phyloP scores from a whole-genome alignment of 2,113 vertebrate genomes.

The Sigmodon hispidus region DNA sequence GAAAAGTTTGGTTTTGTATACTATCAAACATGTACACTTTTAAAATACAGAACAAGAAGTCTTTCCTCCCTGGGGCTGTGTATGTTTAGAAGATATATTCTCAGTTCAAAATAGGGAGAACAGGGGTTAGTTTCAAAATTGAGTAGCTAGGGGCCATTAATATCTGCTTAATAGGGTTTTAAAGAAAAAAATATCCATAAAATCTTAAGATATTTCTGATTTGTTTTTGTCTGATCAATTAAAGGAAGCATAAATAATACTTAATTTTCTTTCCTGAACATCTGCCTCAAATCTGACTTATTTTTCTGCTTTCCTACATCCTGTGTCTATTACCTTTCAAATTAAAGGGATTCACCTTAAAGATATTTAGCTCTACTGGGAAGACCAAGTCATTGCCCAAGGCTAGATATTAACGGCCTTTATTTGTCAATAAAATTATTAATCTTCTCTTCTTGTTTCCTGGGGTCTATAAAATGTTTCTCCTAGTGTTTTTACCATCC shows the following conservation, averaged over 20 bases:
- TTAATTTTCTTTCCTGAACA: neutral
- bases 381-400: neutral
- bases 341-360: neutral
- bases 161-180: neutral
- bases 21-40: neutral
- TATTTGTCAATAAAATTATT: constrained; percentile 28
- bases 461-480: neutral
- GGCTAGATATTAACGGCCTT: neutral
- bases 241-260: neutral
- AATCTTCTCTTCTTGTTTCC: constrained; percentile 34
- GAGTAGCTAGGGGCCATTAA: neutral
- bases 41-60: neutral
- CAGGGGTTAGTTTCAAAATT: neutral
- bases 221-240: neutral
- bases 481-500: constrained; percentile 1
- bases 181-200: neutral
- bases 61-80: neutral
- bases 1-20: neutral
- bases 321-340: neutral
- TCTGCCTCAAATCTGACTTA: neutral
- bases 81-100: neutral
- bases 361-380: neutral
- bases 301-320: neutral
- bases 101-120: neutral
- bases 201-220: neutral